Base-by-base conservation (phyloP, 1,140 invertebrate species). In the Lucilia cuprina region DNA sequence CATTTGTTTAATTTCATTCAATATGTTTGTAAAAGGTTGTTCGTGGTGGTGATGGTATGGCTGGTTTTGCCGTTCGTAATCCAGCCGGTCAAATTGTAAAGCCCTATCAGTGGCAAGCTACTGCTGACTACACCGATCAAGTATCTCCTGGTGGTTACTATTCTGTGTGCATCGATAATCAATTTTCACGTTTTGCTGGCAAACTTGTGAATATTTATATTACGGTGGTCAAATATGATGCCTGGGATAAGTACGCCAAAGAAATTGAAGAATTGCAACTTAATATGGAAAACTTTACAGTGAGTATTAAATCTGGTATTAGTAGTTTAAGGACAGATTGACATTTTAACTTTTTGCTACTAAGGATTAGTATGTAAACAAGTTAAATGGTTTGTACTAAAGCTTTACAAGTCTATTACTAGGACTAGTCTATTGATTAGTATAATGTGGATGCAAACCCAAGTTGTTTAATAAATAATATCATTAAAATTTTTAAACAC, bases 151-250 rank as follows among this genome's bases (percentile, higher is more conserved):
- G 96, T 75, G 97, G 96, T 9, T 97, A 97, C 89, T 99, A 98
- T 88, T 95, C 95, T n/a, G 95, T 99, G 25, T 99, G 98, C 91
- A 95, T 99, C 83, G 97, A 99, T 91, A 99, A 99, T 92, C 96
- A 98, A 87, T 97, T 98, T 88, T 98, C 97, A 9, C 93, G 96
- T 89, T 98, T 98, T 92, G 96, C 97, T 41, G 95, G 95, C 13
- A 99, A 99, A 92, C 91, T 99, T 84, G 96, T 99, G 17, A 98
- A 98, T 91, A 92, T 99, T 30, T 99, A 99, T 88, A 93, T 99
- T 4, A 98, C 97, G 0, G 97, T 98, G 0, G 97, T 98, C 50
- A 95, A 96, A 93, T 97, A 98, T 87, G 97, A 98, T 89, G 94
- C 98, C 89, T 99, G 98, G 98, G 96, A 98, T 86, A 94, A 96